Conservation (phyloP, 1,140 invertebrate genomes). For the Zelostemma sp. region DNA sequence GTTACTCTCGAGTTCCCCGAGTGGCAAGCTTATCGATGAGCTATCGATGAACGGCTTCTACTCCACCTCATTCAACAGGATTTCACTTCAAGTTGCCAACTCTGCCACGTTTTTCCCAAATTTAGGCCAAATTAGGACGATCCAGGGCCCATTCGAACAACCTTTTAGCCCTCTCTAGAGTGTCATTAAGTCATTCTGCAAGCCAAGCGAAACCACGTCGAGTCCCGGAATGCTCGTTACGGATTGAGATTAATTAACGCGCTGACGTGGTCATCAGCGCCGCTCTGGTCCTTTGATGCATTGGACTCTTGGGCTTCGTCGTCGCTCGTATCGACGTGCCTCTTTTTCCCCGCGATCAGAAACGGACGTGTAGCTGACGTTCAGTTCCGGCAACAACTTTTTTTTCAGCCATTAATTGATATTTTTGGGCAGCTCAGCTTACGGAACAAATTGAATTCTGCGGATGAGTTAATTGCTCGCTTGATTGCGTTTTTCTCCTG, state of each 20-base stretch:
- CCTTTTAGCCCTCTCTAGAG: slow-evolving; percentile 20
- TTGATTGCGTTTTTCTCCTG: neutral
- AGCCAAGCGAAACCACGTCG: slow-evolving; percentile 13
- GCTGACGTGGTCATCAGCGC: slow-evolving; percentile 28
- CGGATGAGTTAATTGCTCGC: neutral
- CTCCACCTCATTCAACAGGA: too few relatives aligned
- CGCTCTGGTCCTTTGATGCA: slow-evolving; percentile 10
- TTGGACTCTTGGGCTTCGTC: slow-evolving; percentile 16
- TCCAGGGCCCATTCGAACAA: slow-evolving; percentile 10
- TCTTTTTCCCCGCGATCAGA: slow-evolving; percentile 2
- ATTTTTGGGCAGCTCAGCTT: neutral
- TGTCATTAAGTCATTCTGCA: slow-evolving; percentile 29
- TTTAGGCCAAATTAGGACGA: slow-evolving; percentile 18
- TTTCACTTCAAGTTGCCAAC: neutral
- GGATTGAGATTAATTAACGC: slow-evolving; percentile 39
- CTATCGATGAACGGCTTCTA: too few relatives aligned
- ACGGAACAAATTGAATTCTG: neutral
- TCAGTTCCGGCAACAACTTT: neutral
- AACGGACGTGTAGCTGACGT: slow-evolving; percentile 12
- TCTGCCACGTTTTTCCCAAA: slow-evolving; percentile 1
- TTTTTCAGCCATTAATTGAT: slow-evolving; percentile 1
- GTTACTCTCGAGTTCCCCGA: neutral
- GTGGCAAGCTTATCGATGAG: too few relatives aligned
- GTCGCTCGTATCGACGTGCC: neutral
- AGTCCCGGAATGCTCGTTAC: slow-evolving; percentile 24